phyloP scores from a whole-genome alignment of 2,888 invertebrate genomes.

The Axea sp. region DNA sequence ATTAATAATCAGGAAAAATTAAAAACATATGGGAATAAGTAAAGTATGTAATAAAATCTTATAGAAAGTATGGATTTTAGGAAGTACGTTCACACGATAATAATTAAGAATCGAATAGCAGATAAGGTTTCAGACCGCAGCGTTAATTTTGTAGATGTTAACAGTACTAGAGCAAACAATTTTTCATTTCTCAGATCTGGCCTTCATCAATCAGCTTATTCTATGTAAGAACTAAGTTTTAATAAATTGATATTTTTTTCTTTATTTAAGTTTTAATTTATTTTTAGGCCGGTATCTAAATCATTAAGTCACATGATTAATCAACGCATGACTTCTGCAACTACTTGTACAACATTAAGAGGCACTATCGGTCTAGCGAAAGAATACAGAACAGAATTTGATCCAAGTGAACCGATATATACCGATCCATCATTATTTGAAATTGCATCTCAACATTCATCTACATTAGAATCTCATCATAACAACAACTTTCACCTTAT shows the following conservation, averaged over 20 bases:
- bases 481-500: constrained; percentile 76
- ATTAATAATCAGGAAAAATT: too few species aligned
- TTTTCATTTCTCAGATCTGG: constrained; percentile 79
- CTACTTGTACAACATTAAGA: constrained; percentile 76
- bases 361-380: constrained; percentile 80
- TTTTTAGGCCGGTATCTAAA: constrained; percentile 70
- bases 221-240: constrained; percentile 71
- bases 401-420: constrained; percentile 95
- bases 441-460: constrained; percentile 79
- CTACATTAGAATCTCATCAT: constrained; percentile 78
- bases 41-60: too few species aligned
- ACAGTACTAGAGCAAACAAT: constrained; percentile 74
- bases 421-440: constrained; percentile 95
- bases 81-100: constrained; percentile 85
- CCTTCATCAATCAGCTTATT: constrained; percentile 76
- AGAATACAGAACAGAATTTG: constrained; percentile 82
- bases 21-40: too few species aligned
- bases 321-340: constrained; percentile 76
- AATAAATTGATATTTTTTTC: neutral
- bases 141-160: constrained; percentile 68
- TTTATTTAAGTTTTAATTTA: constrained; percentile 8
- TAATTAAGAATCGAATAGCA: constrained; percentile 79
- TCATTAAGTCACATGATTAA: constrained; percentile 74
- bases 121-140: constrained; percentile 77
- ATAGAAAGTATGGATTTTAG: constrained; percentile 80